These are phyloP conservation scores for Charina bottae DNA, from an alignment of 2,113 vertebrate genomes.

Conservation along the genomic window DNA sequence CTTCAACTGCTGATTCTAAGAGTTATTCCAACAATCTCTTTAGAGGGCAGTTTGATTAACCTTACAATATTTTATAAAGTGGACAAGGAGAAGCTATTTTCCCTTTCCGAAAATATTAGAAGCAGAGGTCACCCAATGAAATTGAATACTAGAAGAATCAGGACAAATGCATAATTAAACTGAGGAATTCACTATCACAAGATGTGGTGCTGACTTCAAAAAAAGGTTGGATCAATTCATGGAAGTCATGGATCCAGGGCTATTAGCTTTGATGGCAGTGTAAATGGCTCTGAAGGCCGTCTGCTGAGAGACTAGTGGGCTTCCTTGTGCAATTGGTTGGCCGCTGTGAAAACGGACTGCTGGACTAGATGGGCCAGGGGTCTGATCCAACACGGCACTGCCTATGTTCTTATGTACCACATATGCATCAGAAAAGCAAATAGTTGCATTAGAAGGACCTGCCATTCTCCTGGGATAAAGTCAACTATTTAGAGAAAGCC, in stretches of 20 bases:
- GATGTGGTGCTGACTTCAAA: too few relatives aligned
- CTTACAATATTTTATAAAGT: neutral
- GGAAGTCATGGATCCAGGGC: neutral
- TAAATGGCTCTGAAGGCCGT: neutral
- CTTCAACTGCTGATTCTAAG: neutral
- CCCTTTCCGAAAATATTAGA: too few relatives aligned
- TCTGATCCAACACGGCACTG: neutral
- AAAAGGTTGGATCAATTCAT: neutral
- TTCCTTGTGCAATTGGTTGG: neutral
- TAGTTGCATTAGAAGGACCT: neutral
- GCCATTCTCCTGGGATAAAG: neutral
- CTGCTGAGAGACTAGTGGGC: neutral
- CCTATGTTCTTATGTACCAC: neutral
- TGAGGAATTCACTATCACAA: too few relatives aligned
- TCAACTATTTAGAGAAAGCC: neutral
- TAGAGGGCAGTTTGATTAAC: neutral
- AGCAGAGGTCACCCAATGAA: too few relatives aligned
- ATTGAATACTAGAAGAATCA: too few relatives aligned
- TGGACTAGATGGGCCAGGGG: neutral
- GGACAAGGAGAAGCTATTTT: too few relatives aligned
- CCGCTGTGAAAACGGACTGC: neutral
- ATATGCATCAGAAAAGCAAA: neutral
- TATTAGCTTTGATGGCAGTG: neutral
- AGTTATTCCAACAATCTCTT: fast-evolving
- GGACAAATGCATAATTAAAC: too few relatives aligned